Percentiles rank a stretch among this genome's conserved stretches.
Conservation (phyloP, 1,140 invertebrate genomes). For the Coboldia fuscipes region DNA sequence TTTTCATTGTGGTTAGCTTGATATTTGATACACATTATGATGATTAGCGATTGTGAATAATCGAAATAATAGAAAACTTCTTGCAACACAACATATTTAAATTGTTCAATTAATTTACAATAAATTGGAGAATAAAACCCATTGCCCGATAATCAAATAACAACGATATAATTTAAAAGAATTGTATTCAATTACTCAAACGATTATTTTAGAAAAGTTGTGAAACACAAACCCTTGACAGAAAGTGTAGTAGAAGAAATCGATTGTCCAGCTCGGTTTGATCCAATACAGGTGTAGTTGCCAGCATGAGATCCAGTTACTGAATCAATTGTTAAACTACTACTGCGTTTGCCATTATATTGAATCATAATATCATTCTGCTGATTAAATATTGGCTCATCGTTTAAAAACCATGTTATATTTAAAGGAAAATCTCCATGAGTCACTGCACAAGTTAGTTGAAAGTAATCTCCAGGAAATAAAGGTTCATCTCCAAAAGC, state of each 20-base stretch:
- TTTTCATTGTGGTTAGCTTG: too few species aligned
- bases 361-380: slow-evolving; percentile 18
- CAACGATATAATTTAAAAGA: too few species aligned
- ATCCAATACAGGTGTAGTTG: slow-evolving; percentile 43
- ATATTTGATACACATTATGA: too few species aligned
- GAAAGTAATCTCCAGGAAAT: slow-evolving; percentile 55
- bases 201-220: too few species aligned
- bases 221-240: slow-evolving; percentile 28
- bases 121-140: too few species aligned
- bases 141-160: too few species aligned
- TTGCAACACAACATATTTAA: too few species aligned
- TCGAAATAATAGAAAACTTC: too few species aligned
- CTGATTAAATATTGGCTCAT: slow-evolving; percentile 23
- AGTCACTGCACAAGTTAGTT: slow-evolving; percentile 49
- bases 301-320: slow-evolving; percentile 42
- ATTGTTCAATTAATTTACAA: too few species aligned
- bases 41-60: too few species aligned
- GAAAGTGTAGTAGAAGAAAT: slow-evolving; percentile 27
- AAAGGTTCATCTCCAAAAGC: slow-evolving; percentile 50
- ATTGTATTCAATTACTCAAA: too few species aligned
- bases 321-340: slow-evolving; percentile 49
- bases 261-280: slow-evolving; percentile 51
- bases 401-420: slow-evolving; percentile 59
- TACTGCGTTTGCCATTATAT: slow-evolving; percentile 27
- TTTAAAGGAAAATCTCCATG: slow-evolving; percentile 58